Percentiles rank a stretch among this genome's conserved stretches.
These are phyloP conservation scores for Pedionomus torquatus DNA, from an alignment of 2,113 vertebrate genomes.

Conservation along the genomic window DNA sequence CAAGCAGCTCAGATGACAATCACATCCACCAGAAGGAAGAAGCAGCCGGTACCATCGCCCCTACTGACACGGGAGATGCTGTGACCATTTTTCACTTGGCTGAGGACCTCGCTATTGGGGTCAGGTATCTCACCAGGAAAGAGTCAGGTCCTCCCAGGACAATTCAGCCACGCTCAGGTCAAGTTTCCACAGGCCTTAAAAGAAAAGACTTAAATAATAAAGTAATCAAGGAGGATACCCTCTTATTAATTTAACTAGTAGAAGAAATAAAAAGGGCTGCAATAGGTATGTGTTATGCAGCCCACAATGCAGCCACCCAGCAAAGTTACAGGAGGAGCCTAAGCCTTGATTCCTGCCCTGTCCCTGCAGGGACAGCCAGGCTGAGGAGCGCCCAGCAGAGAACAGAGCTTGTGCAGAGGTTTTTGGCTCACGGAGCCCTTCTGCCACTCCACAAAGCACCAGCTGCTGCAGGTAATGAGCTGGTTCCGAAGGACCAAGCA, in stretches of 20 bases:
- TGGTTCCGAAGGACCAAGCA: not conserved
- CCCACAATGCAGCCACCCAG: not conserved
- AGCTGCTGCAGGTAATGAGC: accelerated
- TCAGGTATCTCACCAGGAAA: not conserved
- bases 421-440: not conserved
- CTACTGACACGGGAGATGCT: not conserved
- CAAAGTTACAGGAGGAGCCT: not conserved
- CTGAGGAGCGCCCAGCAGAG: not conserved
- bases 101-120: not conserved
- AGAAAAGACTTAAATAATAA: not conserved
- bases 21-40: not conserved
- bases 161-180: not conserved
- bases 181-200: not conserved
- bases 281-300: not conserved
- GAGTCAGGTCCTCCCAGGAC: not conserved
- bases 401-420: not conserved
- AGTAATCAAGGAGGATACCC: not conserved
- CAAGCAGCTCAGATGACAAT: not conserved
- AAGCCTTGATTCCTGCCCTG: not conserved
- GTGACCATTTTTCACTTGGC: not conserved
- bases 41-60: not conserved
- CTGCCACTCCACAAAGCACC: not conserved
- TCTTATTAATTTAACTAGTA: not conserved
- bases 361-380: not conserved
- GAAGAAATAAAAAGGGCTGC: not conserved